These are phyloP conservation scores for Macrostomum cliftonense DNA, from an alignment of 2,888 invertebrate species.

Conservation along the genomic window DNA sequence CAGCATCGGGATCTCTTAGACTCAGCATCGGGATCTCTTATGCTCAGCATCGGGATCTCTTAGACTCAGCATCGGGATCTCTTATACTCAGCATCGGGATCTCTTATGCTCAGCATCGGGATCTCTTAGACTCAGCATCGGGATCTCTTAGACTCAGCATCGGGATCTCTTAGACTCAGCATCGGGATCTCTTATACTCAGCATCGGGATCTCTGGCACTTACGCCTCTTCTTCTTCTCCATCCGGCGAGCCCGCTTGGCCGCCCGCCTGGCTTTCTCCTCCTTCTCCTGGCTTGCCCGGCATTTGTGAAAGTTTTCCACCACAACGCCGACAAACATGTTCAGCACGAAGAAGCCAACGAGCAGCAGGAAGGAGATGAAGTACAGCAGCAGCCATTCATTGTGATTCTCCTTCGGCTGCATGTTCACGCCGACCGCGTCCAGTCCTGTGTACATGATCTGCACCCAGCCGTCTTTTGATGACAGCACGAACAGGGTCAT, in stretches of 20 bases:
- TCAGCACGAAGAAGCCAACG: slow-evolving; percentile 96
- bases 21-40: too few species aligned
- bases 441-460: slow-evolving; percentile 97
- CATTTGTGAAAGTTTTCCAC: slow-evolving; percentile 99
- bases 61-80: too few species aligned
- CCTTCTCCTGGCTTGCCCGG: slow-evolving; percentile 92
- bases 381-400: slow-evolving; percentile 91
- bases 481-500: slow-evolving; percentile 97
- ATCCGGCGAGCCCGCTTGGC: slow-evolving; percentile 78
- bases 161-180: too few species aligned
- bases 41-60: too few species aligned
- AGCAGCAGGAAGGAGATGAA: slow-evolving; percentile 95
- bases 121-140: too few species aligned
- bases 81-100: too few species aligned
- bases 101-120: too few species aligned
- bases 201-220: too few species aligned
- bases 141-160: too few species aligned
- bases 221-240: slow-evolving; percentile 80
- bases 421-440: slow-evolving; percentile 95
- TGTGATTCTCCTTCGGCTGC: slow-evolving; percentile 91
- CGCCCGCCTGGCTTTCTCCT: slow-evolving; percentile 74
- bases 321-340: slow-evolving; percentile 99
- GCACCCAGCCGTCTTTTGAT: slow-evolving; percentile 97
- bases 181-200: too few species aligned
- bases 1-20: too few species aligned